Conservation (phyloP, 30 jellyfish, hydroid and myxozoan species). For the Aurelia sp. region DNA sequence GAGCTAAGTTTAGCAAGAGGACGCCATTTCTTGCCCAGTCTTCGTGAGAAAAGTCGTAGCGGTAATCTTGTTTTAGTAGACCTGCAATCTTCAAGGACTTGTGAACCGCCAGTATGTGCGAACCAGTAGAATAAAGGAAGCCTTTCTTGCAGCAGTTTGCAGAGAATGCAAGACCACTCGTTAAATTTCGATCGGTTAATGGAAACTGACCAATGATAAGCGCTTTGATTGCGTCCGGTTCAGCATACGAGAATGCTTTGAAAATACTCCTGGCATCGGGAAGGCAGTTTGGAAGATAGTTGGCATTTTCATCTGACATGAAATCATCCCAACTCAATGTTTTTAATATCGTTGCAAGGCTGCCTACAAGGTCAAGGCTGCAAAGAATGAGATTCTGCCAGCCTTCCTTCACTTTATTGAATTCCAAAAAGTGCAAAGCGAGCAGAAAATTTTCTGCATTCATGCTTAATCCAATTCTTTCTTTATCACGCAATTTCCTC, state of each 20-base stretch:
- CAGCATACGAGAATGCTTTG: constrained; percentile 2
- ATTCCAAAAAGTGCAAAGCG: too few species aligned
- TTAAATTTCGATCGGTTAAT: neutral
- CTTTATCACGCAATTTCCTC: too few species aligned
- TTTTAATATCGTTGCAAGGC: too few species aligned
- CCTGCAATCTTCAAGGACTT: constrained; percentile 1
- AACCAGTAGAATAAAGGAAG: neutral
- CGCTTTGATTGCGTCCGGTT: constrained; percentile 3
- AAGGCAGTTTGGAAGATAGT: too few species aligned
- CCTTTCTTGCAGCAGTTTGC: neutral
- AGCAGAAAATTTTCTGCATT: too few species aligned
- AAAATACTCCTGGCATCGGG: too few species aligned
- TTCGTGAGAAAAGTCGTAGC: neutral
- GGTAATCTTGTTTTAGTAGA: neutral
- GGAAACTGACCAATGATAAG: constrained; percentile 19
- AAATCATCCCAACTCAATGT: too few species aligned
- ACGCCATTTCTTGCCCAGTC: constrained; percentile 18
- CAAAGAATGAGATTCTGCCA: too few species aligned
- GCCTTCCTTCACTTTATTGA: too few species aligned
- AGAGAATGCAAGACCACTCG: constrained; percentile 24
- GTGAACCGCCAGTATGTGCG: neutral
- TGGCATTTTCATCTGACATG: too few species aligned
- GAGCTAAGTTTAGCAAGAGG: neutral
- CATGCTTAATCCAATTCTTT: too few species aligned
- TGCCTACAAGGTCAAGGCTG: too few species aligned